phyloP scores from a whole-genome alignment of 2,888 invertebrate species.

The Perdita meconis region DNA sequence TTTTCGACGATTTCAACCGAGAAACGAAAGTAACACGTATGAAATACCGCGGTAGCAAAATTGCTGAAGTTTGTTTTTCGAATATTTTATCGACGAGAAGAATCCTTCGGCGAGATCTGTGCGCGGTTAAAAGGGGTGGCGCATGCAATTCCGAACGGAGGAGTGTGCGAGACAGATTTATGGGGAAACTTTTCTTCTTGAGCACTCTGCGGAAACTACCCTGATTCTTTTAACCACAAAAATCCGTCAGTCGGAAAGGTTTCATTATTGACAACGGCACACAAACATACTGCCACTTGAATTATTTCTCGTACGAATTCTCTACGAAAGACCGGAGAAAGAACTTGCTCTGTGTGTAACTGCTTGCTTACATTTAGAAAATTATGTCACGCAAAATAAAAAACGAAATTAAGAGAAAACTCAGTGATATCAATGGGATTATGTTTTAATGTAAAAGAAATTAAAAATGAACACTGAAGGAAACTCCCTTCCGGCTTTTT shows the following conservation, averaged over 20 bases:
- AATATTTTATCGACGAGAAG: constrained; percentile 30
- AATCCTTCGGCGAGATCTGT: constrained; percentile 18
- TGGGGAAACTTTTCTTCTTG: constrained; percentile 52
- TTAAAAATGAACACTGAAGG: too few relatives aligned
- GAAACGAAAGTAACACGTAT: background rate
- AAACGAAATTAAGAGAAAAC: background rate
- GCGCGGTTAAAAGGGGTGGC: constrained; percentile 2
- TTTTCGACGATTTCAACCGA: too few relatives aligned
- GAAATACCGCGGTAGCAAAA: background rate
- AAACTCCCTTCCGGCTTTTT: too few relatives aligned
- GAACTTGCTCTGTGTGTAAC: too few relatives aligned
- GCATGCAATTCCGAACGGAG: constrained; percentile 38
- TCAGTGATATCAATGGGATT: background rate
- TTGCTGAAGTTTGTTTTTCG: background rate
- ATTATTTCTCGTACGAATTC: constrained; percentile 20
- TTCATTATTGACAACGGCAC: constrained; percentile 41
- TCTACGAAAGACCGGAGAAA: too few relatives aligned
- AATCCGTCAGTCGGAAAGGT: constrained; percentile 40
- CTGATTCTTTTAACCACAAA: constrained; percentile 51
- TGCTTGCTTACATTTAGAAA: too few relatives aligned
- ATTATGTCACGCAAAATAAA: too few relatives aligned
- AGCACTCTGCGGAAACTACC: constrained; percentile 40
- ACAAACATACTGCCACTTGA: constrained; percentile 27
- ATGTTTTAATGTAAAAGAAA: too few relatives aligned
- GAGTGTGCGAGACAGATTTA: constrained; percentile 48